Percentiles rank a stretch among this genome's conserved stretches.
Evolutionary conservation across 2,888 invertebrate genomes (phyloP).

Genomic region (Hemistola chrysoprasaria): DNA sequence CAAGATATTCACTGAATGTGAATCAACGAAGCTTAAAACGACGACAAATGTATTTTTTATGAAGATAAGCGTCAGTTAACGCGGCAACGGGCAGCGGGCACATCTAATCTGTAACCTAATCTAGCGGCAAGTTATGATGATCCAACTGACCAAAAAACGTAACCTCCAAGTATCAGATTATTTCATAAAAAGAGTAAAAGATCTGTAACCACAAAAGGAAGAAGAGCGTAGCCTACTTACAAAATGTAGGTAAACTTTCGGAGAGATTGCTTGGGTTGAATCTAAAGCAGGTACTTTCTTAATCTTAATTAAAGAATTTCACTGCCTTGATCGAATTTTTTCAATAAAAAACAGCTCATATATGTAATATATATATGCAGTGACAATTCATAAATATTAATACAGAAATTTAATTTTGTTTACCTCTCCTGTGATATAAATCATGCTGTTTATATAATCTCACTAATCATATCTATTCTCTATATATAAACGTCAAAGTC

Average conservation of each 20-base stretch:
- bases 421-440: too few relatives aligned
- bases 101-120: slow-evolving; percentile 45
- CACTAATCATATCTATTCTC: too few relatives aligned
- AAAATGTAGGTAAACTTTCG: slow-evolving; percentile 45
- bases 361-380: too few relatives aligned
- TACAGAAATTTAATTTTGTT: too few relatives aligned
- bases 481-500: too few relatives aligned
- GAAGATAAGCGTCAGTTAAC: slow-evolving; percentile 27
- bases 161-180: slow-evolving; percentile 29
- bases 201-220: slow-evolving; percentile 39
- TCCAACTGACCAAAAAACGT: slow-evolving; percentile 39
- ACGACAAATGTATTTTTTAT: slow-evolving; percentile 17
- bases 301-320: background rate
- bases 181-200: slow-evolving; percentile 36
- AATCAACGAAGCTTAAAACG: slow-evolving; percentile 3
- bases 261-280: slow-evolving; percentile 34
- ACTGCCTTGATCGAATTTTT: too few relatives aligned
- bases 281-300: slow-evolving; percentile 8
- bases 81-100: slow-evolving; percentile 28
- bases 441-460: too few relatives aligned
- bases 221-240: slow-evolving; percentile 48
- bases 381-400: too few relatives aligned
- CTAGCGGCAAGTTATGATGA: slow-evolving; percentile 50
- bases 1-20: background rate
- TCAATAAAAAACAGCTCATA: too few relatives aligned